These are phyloP conservation scores for Microtus pennsylvanicus DNA, from an alignment of 2,113 vertebrate species.

Conservation along the genomic window DNA sequence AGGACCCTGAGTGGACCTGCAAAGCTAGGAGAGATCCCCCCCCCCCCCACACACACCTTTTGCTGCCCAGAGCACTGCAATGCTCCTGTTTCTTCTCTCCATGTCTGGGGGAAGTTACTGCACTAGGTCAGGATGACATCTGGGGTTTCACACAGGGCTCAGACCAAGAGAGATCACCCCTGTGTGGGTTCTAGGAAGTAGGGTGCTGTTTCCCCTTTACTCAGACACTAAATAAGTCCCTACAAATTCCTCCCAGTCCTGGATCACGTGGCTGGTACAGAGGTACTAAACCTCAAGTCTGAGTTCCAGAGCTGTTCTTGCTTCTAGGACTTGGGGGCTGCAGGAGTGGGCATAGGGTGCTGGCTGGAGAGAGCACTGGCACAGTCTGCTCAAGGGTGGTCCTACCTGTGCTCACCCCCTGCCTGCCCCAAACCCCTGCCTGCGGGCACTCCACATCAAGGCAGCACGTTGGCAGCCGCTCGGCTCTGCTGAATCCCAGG, in stretches of 20 bases:
- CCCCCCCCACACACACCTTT: fast-evolving
- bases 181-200: not conserved
- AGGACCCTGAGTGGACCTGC: fast-evolving
- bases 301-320: not conserved
- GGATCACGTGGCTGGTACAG: not conserved
- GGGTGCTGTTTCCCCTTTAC: not conserved
- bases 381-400: not conserved
- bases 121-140: not conserved
- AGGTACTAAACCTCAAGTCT: not conserved
- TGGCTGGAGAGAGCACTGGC: not conserved
- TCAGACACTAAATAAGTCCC: not conserved
- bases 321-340: not conserved
- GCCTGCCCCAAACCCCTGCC: not conserved
- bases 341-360: not conserved
- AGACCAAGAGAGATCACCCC: not conserved
- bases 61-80: fast-evolving
- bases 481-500: not conserved
- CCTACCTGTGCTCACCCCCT: not conserved
- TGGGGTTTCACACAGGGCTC: not conserved
- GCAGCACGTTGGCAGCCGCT: not conserved
- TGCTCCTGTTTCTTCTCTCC: no score
- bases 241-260: not conserved
- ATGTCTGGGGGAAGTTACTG: fast-evolving
- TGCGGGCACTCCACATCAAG: not conserved
- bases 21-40: no score